These are phyloP conservation scores for Macropodus opercularis DNA, from an alignment of 2,797 vertebrate genomes.

Conservation along the genomic window DNA sequence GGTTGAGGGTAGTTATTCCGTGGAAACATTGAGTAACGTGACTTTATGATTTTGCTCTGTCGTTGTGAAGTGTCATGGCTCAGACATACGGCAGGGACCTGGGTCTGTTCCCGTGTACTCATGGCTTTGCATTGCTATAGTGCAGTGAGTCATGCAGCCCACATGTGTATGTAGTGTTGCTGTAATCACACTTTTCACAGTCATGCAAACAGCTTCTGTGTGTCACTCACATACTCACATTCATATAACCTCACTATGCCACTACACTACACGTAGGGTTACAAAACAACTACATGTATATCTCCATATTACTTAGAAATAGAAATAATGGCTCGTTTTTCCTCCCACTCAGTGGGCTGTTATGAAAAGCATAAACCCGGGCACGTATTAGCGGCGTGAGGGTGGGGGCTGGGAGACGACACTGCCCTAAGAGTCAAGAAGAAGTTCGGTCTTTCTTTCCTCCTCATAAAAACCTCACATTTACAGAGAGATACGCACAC, in stretches of 20 bases:
- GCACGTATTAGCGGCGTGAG: slow-evolving; percentile 34
- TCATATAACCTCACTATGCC: slow-evolving; percentile 24
- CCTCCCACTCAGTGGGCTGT: slow-evolving; percentile 66
- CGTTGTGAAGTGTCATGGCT: too few species aligned
- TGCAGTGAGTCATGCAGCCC: too few species aligned
- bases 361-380: slow-evolving; percentile 79
- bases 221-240: slow-evolving; percentile 17
- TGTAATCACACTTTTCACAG: neutral
- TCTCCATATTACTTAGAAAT: slow-evolving; percentile 67
- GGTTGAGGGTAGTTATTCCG: too few species aligned
- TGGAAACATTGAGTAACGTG: neutral
- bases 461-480: slow-evolving; percentile 59
- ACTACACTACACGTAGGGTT: slow-evolving; percentile 40
- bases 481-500: slow-evolving; percentile 55
- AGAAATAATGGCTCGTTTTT: slow-evolving; percentile 75
- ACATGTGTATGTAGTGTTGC: neutral
- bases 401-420: slow-evolving; percentile 16
- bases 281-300: slow-evolving; percentile 73
- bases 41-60: too few species aligned
- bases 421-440: slow-evolving; percentile 46
- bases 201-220: slow-evolving; percentile 19
- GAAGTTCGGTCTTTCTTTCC: slow-evolving; percentile 61
- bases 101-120: too few species aligned
- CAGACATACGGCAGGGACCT: too few species aligned
- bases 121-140: neutral